These are phyloP conservation scores for Caenorhabditis uteleia DNA, from an alignment of 2,888 invertebrate species.

Conservation along the genomic window DNA sequence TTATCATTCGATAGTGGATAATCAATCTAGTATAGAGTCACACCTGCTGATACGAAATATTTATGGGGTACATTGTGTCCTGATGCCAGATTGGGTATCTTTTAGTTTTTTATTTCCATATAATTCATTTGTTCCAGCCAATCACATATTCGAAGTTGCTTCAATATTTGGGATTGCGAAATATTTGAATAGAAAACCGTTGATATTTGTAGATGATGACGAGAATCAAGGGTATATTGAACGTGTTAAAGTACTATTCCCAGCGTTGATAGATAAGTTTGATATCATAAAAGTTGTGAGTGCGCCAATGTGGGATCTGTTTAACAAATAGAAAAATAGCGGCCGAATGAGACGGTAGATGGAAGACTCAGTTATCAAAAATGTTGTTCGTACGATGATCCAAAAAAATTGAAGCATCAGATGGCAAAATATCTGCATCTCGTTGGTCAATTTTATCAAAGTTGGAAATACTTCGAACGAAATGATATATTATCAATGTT, in stretches of 20 bases:
- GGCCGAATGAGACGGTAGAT: conserved; percentile 1
- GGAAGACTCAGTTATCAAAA: conserved; percentile 6
- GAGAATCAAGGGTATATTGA: conserved; percentile 8
- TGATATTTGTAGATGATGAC: conserved; percentile 17
- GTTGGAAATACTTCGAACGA: conserved; percentile 20
- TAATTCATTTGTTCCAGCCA: no score
- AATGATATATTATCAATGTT: conserved; percentile 1
- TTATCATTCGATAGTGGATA: no score
- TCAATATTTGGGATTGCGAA: conserved; percentile 24
- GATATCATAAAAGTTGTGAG: no score
- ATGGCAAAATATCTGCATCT: conserved; percentile 9
- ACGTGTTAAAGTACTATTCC: conserved; percentile 10
- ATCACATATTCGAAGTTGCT: conserved; percentile 26
- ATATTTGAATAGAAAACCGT: conserved; percentile 11
- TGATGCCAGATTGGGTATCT: no score
- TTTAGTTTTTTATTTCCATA: no score
- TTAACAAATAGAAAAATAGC: background rate
- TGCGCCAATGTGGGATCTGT: no score
- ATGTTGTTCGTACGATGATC: conserved; percentile 23
- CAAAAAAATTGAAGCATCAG: background rate
- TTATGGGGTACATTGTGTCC: no score
- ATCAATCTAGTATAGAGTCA: no score
- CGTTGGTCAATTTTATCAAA: conserved; percentile 29
- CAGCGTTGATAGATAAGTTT: conserved; percentile 16
- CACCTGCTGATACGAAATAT: no score